phyloP scores from a whole-genome alignment of 1,140 invertebrate genomes.

The Drosophila fuyamai region DNA sequence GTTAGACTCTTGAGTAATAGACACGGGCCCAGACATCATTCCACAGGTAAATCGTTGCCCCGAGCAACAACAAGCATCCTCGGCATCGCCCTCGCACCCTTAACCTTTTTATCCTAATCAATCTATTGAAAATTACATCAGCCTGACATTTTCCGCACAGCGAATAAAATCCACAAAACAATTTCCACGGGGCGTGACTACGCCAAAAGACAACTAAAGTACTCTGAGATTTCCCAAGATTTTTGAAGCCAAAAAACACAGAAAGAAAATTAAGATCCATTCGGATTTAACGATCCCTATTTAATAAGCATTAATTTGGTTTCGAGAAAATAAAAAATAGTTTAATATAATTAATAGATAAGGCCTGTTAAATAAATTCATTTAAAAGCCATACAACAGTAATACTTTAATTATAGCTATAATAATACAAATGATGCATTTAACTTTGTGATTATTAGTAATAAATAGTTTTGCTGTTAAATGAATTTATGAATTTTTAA shows the following conservation, averaged over 20 bases:
- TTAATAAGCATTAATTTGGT: too few relatives aligned
- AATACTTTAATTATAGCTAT: too few relatives aligned
- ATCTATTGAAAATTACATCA: conserved; percentile 44
- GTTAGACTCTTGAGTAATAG: conserved; percentile 51
- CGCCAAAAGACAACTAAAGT: conserved; percentile 19
- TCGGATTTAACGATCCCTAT: too few relatives aligned
- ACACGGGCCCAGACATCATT: conserved; percentile 31
- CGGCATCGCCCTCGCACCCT: conserved; percentile 14
- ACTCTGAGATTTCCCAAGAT: conserved; percentile 8
- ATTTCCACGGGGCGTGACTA: conserved; percentile 44
- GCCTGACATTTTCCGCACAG: conserved; percentile 40
- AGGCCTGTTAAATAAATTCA: too few relatives aligned
- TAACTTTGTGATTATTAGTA: too few relatives aligned
- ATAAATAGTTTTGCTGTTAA: too few relatives aligned
- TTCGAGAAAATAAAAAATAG: too few relatives aligned
- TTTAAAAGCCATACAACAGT: too few relatives aligned
- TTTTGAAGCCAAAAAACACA: background rate
- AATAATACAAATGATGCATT: too few relatives aligned
- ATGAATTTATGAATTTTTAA: too few relatives aligned
- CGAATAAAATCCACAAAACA: conserved; percentile 43
- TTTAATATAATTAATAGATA: too few relatives aligned
- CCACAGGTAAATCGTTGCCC: conserved; percentile 21
- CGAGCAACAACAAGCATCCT: background rate
- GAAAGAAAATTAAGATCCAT: background rate
- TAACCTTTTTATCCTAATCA: conserved; percentile 48